phyloP scores from a whole-genome alignment of 2,113 vertebrate genomes.

The Ornithorhynchus anatinus region DNA sequence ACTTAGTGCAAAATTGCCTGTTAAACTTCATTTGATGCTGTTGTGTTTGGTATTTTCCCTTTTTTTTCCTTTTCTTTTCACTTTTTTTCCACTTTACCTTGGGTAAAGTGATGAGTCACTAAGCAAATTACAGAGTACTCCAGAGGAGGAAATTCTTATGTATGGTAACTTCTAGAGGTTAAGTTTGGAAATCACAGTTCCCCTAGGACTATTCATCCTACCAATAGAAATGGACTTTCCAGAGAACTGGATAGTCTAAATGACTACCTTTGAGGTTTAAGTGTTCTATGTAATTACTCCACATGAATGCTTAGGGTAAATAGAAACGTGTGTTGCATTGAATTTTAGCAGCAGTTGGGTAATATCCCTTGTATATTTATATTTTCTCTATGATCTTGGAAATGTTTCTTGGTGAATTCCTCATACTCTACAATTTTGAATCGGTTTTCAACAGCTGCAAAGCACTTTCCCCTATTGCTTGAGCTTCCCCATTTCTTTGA shows the following conservation, averaged over 20 bases:
- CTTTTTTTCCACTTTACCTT: background rate
- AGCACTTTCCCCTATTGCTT: background rate
- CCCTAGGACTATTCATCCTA: background rate
- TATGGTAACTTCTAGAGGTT: rapidly evolving
- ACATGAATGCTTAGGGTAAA: background rate
- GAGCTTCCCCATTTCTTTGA: background rate
- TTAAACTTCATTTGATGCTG: background rate
- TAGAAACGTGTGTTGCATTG: background rate
- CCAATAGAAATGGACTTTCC: background rate
- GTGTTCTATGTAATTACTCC: background rate
- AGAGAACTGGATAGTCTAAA: background rate
- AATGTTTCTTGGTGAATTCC: background rate
- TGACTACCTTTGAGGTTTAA: background rate
- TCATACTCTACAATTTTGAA: background rate
- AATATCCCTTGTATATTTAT: background rate
- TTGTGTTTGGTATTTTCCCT: background rate
- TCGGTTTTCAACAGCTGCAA: background rate
- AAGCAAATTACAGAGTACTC: background rate
- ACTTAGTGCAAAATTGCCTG: background rate
- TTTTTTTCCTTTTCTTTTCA: background rate
- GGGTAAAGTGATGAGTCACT: background rate
- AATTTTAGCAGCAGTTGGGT: background rate
- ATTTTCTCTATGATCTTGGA: no score
- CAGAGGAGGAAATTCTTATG: background rate
- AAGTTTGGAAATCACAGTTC: background rate